A percentile compares a stretch with the other conserved stretches of the same genome.
Conservation (phyloP, 2,888 invertebrate genomes). For the Tinea trinotella region DNA sequence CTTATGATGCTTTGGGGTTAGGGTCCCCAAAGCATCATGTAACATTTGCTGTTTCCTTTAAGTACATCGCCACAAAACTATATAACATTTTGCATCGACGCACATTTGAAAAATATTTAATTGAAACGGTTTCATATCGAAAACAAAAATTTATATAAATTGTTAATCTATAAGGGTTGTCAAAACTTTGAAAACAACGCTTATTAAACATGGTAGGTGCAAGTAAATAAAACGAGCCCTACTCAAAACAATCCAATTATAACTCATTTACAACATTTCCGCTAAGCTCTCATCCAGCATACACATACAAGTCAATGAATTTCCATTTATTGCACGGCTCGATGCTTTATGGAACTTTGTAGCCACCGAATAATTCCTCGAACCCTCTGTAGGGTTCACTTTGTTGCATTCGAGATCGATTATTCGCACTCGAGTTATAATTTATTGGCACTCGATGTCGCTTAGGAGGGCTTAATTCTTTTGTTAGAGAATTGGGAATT, state of each 20-base stretch:
- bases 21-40: too few relatives aligned
- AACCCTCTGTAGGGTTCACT: conserved; percentile 42
- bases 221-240: background rate
- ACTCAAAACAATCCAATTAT: background rate
- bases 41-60: too few relatives aligned
- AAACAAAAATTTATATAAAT: too few relatives aligned
- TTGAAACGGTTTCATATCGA: too few relatives aligned
- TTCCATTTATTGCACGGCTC: background rate
- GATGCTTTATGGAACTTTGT: conserved; percentile 17
- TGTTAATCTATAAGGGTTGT: too few relatives aligned
- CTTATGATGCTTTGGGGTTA: too few relatives aligned
- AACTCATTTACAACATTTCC: background rate
- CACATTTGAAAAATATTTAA: too few relatives aligned
- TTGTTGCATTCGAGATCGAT: conserved; percentile 50
- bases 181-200: too few relatives aligned
- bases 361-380: conserved; percentile 34
- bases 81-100: too few relatives aligned
- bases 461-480: conserved; percentile 57
- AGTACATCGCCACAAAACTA: too few relatives aligned
- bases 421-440: conserved; percentile 52
- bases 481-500: conserved; percentile 38
- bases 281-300: background rate
- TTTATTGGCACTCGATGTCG: conserved; percentile 67
- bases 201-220: too few relatives aligned
- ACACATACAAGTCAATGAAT: background rate